Evolutionary conservation across 2,113 vertebrate species (phyloP), one percentile per base, ranked within the genome.

Genomic region (Anas platyrhynchos): DNA sequence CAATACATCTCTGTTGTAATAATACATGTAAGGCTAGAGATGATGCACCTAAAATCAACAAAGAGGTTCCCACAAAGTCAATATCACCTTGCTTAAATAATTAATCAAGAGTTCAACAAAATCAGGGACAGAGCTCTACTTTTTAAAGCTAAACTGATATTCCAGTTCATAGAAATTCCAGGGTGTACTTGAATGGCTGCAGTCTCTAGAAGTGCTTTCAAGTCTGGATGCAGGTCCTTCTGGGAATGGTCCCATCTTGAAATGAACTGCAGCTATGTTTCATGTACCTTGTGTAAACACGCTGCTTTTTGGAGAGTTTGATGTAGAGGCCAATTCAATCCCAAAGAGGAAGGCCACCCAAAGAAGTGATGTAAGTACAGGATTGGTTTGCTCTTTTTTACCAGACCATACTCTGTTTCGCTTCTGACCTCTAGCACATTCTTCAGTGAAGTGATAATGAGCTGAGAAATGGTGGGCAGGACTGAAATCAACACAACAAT

Each of bases 81-180:
- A 69, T 29, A 1, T 17, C 54, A 38, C 3, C 15, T 66, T 23
- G 20, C 11, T 13, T 68, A 67, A 78, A n/a, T 12, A 54, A 89
- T 73, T 41, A 62, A 17, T 12, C 32, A 61, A 61, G 32, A 38
- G 3, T n/a, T 87, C 11, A 56, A 44, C 6, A 63, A 63, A 86
- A 7, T 2, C 26, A 38, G 16, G 26, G 20, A 11, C 32, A 50
- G 7, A 85, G 34, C 13, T 11, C 1, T 15, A 16, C 0, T 38
- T 61, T 38, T 77, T 72, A 46, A 32, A 48, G 7, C 10, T 84
- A 27, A 61, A 38, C 12, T 32, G 16, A 5, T 36, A 4, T 6
- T 78, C 34, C 25, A 26, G 7, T 9, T 80, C 14, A 31, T 36
- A 65, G 62, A 93, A 79, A 69, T 5, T 9, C 50, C 29, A 26